These are phyloP conservation scores for Diabrotica virgifera DNA, from an alignment of 1,140 invertebrate species.

Conservation along the genomic window DNA sequence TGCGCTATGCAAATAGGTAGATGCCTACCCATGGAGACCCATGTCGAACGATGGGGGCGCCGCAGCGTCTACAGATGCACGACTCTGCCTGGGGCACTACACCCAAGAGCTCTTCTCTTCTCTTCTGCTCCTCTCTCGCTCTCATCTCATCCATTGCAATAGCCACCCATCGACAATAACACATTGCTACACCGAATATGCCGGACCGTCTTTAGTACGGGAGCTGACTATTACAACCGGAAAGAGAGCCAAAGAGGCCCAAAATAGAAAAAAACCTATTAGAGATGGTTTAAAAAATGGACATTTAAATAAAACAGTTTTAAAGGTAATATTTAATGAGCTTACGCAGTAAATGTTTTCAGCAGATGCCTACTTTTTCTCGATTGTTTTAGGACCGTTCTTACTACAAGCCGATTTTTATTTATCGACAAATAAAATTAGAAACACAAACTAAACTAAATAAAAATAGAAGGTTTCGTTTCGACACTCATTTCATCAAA, in stretches of 20 bases:
- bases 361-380: too few relatives aligned
- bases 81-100: slow-evolving; percentile 27
- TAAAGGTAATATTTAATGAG: too few relatives aligned
- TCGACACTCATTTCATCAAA: too few relatives aligned
- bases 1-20: slow-evolving; percentile 45
- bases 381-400: too few relatives aligned
- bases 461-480: too few relatives aligned
- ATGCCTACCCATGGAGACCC: slow-evolving; percentile 24
- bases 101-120: slow-evolving; percentile 29
- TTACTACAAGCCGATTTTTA: too few relatives aligned
- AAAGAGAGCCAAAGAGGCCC: neutral
- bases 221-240: neutral
- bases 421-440: neutral
- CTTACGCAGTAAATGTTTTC: too few relatives aligned
- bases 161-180: neutral
- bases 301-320: too few relatives aligned
- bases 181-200: neutral
- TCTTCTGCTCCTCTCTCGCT: slow-evolving; percentile 18
- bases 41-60: slow-evolving; percentile 25
- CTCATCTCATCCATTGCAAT: neutral
- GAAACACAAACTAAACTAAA: too few relatives aligned
- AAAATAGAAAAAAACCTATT: neutral
- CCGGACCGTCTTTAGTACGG: neutral
- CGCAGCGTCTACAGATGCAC: slow-evolving; percentile 26
- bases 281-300: too few relatives aligned